Conservation (phyloP, 2,113 vertebrate species). For the Sigmodon hispidus region DNA sequence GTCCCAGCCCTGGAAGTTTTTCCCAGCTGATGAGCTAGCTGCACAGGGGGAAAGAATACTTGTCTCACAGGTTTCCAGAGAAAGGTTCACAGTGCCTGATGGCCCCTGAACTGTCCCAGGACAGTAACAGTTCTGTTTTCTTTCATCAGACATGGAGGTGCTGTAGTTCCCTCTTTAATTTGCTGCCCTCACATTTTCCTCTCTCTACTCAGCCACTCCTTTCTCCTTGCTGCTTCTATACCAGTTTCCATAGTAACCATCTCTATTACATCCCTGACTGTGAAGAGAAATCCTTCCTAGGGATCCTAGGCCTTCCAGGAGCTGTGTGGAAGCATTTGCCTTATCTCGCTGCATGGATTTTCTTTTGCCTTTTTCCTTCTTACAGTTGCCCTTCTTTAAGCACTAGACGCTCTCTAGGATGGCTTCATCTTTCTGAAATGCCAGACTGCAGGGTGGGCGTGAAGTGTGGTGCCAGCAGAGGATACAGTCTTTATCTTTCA, state of each 20-base stretch:
- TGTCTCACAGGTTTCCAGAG: neutral
- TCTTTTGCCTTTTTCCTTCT: slow-evolving; percentile 22
- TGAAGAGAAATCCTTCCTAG: slow-evolving; percentile 77
- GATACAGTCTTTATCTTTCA: slow-evolving; percentile 52
- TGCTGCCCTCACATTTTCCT: slow-evolving; percentile 76
- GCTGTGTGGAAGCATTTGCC: slow-evolving; percentile 79
- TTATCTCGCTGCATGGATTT: slow-evolving; percentile 69
- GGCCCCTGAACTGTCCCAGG: neutral
- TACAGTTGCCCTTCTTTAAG: neutral
- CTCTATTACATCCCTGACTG: slow-evolving; percentile 82
- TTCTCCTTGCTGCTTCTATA: slow-evolving; percentile 79
- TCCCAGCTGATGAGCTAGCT: neutral
- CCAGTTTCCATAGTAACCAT: slow-evolving; percentile 86
- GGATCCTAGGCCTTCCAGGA: slow-evolving; percentile 83
- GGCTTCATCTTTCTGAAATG: neutral
- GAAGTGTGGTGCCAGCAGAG: slow-evolving; percentile 28
- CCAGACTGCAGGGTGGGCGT: slow-evolving; percentile 39
- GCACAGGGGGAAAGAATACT: neutral
- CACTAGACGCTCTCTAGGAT: neutral
- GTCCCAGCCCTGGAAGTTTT: neutral
- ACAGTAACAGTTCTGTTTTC: neutral
- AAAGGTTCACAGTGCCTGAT: accelerated
- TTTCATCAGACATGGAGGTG: neutral
- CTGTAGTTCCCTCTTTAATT: slow-evolving; percentile 73
- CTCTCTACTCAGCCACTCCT: slow-evolving; percentile 77